Base-by-base conservation (phyloP, 1,140 invertebrate species). In the Bombus pascuorum region DNA sequence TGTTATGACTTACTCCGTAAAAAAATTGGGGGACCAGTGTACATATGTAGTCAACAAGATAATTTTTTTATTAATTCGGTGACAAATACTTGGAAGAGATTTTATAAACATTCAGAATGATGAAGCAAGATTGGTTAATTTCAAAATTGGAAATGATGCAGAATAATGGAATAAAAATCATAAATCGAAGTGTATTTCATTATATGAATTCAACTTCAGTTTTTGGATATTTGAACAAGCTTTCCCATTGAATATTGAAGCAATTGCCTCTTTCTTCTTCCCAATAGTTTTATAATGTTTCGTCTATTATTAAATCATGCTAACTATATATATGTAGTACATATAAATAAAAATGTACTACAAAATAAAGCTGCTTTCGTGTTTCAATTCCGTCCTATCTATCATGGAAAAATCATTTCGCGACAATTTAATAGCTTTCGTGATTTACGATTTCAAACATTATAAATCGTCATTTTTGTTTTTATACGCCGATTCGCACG, bases 371-470 rank as follows among this genome's bases (percentile, higher is more conserved):
- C 0, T 22, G 47, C 6, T 53, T 53, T 18, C 59, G 28, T 5
- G 47, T 28, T 62, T 62, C 10, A 13, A 62, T 62, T n/a, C 12
- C 9, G 25, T n/a, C 10, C 6, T 44, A 37, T 53, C 59, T 59
- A 37, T 15, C 34, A 28, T 28, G 0, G 10, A 28, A 34, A 18
- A 59, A n/a, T 34, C 12, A 28, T 34, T 47, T 18, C 25, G n/a
- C 28, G 13, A 53, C 28, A 25, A 44, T 22, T 12, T 47, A 13
- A 37, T n/a, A 80, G 8, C 44, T n/a, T 9, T 57, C 4, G 12
- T 39, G 25, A 80, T 80, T 80, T 80, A 80, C 66, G 28, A n/a
- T 57, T n/a, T 18, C 13, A 47, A 39, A 39, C 28, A 53, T 39
- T n/a, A 25, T 70, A 53, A 77, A 77, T 77, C 9, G 37, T n/a